Base-by-base conservation (phyloP, 2,888 invertebrate genomes). In the Drosophila buzzatii region DNA sequence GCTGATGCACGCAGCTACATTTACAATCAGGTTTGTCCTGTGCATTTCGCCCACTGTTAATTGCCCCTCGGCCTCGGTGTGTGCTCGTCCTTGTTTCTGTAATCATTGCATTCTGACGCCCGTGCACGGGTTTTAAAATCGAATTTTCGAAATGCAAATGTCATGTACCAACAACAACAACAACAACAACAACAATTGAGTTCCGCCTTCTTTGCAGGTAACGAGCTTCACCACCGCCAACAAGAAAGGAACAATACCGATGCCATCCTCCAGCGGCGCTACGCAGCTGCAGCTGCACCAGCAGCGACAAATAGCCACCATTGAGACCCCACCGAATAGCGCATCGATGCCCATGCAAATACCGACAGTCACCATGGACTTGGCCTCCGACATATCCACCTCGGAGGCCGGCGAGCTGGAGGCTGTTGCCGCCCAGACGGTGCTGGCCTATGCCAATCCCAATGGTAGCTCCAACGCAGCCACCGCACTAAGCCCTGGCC, bases 331-430 rank as follows among this genome's bases (percentile, higher is more conserved):
- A 79, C 94, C 93, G 78, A 95, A 94, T 89, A 91, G 91, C 73
- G 91, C 91, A 45, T 74, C 90, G 65, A 67, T 90, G 55, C 91
- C 92, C 20, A 95, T 96, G 81, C 95, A 96, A 83, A 97, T 97
- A 91, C 97, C 97, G 33, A 97, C 96, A 49, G 97, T 97, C 89
- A 97, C 97, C 64, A 97, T 97, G 91, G 97, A 97, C 93, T 95
- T 97, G 87, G 97, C 97, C 58, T 97, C 97, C 53, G 97, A 97
- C 93, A 96, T 97, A 89, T 97, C 97, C 81, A 97, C 97, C 6
- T 97, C 97, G 84, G 97, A 97, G 91, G 96, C 96, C 2, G 96
- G 96, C 53, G 94, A 95, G 9, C 93, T 94, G 44, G 95, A 95
- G 84, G 96, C 96, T 1, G 93, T 94, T 47, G 95, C 95, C 80